Base-by-base conservation (phyloP, 2,113 vertebrate genomes). In the Phylloscopus trochilus region DNA sequence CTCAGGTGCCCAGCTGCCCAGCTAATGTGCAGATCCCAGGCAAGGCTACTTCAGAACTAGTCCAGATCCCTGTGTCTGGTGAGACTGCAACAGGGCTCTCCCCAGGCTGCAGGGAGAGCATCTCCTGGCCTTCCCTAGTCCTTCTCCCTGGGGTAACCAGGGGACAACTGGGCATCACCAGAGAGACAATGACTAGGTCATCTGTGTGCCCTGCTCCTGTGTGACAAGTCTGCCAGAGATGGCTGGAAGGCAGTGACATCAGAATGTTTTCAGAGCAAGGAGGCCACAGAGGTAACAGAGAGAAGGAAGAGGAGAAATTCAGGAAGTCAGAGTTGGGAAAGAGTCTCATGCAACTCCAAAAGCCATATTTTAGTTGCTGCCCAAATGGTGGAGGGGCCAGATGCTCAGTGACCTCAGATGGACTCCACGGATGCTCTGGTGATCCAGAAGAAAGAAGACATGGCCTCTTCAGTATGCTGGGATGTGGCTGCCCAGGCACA, bases 51-150 rank as follows among this genome's bases (percentile, higher is more conserved):
- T 84, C 39, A 85, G 37, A 84, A 43, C 20, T 6, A 20, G 28
- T 30, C 28, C 43, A 74, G 23, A 31, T 20, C 4, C 10, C 27
- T 86, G 35, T 83, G 27, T 24, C 11, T 0, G 0, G 8, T 44
- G 53, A 85, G 44, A 27, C 16, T 63, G 39, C 60, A 84, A 15
- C 8, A 55, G 23, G 9, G 9, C 33, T 64, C 33, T 68, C 23
- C 23, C 21, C 27, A 80, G 52, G 23, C 58, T 90, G 33, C 31
- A 90, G 11, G 21, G 15, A 85, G 16, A 63, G 52, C 18, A 76
- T 22, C 9, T 85, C 22, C 41, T 2, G 4, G 18, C 18, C 19
- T 72, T 70, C 22, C 26, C 31, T 83, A 10, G 33, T 62, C 35
- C 39, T 79, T 31, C 37, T 72, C 8, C 24, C 9, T 62, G 27